A percentile compares a stretch with the other conserved stretches of the same genome.
Evolutionary conservation across 1,140 invertebrate genomes (phyloP).

Genomic region (Hormaphis cornu): DNA sequence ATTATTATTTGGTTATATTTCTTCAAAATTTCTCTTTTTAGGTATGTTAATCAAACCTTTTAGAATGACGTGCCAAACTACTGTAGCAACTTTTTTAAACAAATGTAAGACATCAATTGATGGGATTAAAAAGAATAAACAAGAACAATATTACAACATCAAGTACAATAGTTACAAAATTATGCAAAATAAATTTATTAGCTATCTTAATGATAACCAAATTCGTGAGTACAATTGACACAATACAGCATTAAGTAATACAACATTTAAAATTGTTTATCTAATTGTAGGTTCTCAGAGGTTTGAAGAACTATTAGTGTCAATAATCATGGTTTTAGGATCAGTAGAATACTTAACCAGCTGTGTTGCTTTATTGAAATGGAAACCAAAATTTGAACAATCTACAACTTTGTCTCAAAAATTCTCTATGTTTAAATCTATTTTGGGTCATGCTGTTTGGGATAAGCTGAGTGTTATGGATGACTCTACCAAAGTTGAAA

Average conservation of each 20-base stretch:
- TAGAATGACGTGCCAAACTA: not conserved
- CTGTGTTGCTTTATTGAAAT: not conserved
- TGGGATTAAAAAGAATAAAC: not conserved
- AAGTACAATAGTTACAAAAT: not conserved
- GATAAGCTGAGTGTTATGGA: not conserved
- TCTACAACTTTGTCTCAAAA: slow-evolving; percentile 1
- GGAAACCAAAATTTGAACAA: not conserved
- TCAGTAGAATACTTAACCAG: slow-evolving; percentile 11
- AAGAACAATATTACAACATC: slow-evolving; percentile 10
- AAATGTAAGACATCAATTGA: not conserved
- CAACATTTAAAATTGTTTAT: not conserved
- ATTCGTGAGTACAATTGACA: slow-evolving; percentile 8
- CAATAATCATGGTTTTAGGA: not conserved
- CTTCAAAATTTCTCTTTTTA: not conserved
- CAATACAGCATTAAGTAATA: too few relatives aligned
- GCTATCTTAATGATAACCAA: not conserved
- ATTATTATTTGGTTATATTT: not conserved
- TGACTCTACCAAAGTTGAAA: not conserved
- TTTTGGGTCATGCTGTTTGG: not conserved
- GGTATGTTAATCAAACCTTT: not conserved
- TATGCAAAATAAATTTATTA: slow-evolving; percentile 1
- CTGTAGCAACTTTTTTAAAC: not conserved
- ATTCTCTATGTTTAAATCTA: not conserved
- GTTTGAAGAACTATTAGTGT: not conserved
- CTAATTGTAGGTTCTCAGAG: not conserved